Percentiles rank a stretch among this genome's conserved stretches.
phyloP scores from a whole-genome alignment of 2,113 vertebrate genomes.

The Leptocoma aspasia region DNA sequence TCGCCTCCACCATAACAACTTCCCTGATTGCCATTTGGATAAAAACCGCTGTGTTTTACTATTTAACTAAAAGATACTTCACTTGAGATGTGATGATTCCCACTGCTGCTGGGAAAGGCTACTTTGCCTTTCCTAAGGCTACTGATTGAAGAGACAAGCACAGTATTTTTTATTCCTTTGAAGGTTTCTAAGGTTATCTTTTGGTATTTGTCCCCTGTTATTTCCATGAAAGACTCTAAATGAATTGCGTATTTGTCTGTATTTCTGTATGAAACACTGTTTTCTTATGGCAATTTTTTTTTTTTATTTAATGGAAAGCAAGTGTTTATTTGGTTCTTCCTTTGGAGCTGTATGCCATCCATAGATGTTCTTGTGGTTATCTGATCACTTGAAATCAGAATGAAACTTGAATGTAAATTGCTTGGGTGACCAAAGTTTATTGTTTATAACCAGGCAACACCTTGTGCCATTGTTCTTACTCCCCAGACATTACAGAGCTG shows the following conservation, averaged over 20 bases:
- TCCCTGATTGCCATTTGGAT: not conserved
- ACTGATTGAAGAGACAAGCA: not conserved
- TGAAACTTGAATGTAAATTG: not conserved
- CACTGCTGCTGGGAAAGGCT: not conserved
- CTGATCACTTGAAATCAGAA: not conserved
- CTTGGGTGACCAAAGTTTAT: not conserved
- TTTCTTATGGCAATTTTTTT: not conserved
- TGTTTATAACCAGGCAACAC: not conserved
- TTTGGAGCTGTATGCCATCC: not conserved
- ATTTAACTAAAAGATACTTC: not conserved
- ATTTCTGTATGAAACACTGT: not conserved
- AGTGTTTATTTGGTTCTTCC: not conserved
- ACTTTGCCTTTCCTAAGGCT: not conserved
- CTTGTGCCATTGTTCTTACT: not conserved
- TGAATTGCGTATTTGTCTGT: not conserved
- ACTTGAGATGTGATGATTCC: not conserved
- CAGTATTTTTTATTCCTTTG: not conserved
- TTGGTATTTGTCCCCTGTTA: not conserved
- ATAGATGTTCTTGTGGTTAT: not conserved
- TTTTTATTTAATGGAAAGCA: not conserved
- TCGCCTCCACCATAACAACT: not conserved
- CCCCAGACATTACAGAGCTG: not conserved
- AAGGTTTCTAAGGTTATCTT: slow-evolving; percentile 35
- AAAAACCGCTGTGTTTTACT: not conserved
- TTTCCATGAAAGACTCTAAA: not conserved